A percentile compares a stretch with the other conserved stretches of the same genome.
Conservation (phyloP, 2,113 vertebrate species). For the Cnemophilus loriae region DNA sequence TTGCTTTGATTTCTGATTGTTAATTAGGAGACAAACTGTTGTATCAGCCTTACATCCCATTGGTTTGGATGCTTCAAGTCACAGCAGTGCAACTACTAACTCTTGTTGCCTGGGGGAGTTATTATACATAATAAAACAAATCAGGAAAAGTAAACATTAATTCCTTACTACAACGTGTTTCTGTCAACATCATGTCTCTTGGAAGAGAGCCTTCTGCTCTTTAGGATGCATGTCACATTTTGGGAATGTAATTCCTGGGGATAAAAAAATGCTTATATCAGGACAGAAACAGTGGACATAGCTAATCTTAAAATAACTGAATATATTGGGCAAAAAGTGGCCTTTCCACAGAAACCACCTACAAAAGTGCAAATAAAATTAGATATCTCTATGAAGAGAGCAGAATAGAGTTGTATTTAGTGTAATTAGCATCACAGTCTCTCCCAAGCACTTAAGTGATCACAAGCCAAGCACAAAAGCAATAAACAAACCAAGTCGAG, state of each 20-base stretch:
- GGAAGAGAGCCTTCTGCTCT: neutral
- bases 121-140: neutral
- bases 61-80: neutral
- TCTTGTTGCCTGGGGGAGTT: neutral
- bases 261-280: neutral
- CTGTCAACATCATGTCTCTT: neutral
- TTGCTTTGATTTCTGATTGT: neutral
- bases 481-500: neutral
- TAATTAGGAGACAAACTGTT: neutral
- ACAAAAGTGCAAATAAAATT: neutral
- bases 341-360: neutral
- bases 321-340: neutral
- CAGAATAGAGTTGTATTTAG: neutral
- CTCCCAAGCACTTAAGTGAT: neutral
- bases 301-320: neutral
- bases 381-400: neutral
- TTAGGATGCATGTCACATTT: neutral
- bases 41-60: neutral
- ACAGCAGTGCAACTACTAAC: neutral
- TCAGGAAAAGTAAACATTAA: neutral
- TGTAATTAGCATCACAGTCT: neutral
- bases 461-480: neutral
- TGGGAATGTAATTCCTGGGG: neutral
- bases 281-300: neutral
- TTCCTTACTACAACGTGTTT: neutral